phyloP scores from a whole-genome alignment of 2,113 vertebrate genomes.

The Platichthys flesus region DNA sequence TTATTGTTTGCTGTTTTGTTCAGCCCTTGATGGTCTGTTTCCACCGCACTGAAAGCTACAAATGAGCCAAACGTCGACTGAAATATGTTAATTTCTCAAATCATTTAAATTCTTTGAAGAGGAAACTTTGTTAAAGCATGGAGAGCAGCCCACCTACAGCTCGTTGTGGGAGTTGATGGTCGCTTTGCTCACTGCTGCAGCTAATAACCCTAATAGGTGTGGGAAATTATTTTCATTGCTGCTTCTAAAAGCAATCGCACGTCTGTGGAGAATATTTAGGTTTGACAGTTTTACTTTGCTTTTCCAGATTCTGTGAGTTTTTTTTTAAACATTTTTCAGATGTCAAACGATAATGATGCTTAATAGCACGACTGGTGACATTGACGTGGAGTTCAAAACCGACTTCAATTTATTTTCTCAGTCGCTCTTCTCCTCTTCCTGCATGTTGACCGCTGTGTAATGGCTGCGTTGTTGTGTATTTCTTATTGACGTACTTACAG shows the following conservation, averaged over 20 bases:
- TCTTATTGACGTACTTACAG: slow-evolving; percentile 85
- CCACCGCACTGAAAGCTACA: slow-evolving; percentile 84
- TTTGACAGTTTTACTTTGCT: slow-evolving; percentile 15
- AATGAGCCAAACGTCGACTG: slow-evolving; percentile 78
- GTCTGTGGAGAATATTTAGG: not conserved
- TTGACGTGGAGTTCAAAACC: not conserved
- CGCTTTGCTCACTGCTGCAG: slow-evolving; percentile 48
- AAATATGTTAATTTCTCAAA: slow-evolving; percentile 84
- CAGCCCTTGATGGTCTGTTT: slow-evolving; percentile 94
- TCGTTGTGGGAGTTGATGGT: slow-evolving; percentile 26
- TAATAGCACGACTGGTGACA: slow-evolving; percentile 1
- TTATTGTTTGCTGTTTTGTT: slow-evolving; percentile 80
- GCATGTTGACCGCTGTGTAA: slow-evolving; percentile 70
- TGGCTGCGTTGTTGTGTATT: slow-evolving; percentile 80
- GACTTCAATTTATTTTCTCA: slow-evolving; percentile 19
- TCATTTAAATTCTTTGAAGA: slow-evolving; percentile 63
- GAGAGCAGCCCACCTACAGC: slow-evolving; percentile 51
- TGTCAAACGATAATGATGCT: slow-evolving; percentile 5
- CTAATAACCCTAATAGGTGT: slow-evolving; percentile 58
- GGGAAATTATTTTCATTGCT: slow-evolving; percentile 32
- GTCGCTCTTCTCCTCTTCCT: slow-evolving; percentile 53
- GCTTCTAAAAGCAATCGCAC: slow-evolving; percentile 36
- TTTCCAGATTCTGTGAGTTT: not conserved
- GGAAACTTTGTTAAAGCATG: slow-evolving; percentile 25
- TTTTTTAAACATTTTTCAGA: not conserved